Conservation (phyloP, 2,113 vertebrate species). For the Plestiodon gilberti region DNA sequence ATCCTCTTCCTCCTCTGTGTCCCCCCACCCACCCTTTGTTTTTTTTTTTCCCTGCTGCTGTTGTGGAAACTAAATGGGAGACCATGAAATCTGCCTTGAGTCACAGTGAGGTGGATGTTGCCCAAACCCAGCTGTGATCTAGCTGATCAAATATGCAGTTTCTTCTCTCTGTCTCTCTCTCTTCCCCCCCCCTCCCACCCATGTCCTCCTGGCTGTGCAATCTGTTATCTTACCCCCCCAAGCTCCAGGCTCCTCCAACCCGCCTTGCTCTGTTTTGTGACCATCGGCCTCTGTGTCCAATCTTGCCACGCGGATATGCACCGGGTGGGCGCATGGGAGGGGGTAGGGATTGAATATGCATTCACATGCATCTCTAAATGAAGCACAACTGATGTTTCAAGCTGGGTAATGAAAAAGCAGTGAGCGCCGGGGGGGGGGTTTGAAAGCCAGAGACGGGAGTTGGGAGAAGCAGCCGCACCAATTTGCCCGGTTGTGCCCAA, state of each 20-base stretch:
- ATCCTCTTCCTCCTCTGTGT: conserved; percentile 48
- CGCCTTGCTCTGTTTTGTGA: conserved; percentile 23
- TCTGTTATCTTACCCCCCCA: conserved; percentile 9
- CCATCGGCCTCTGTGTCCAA: conserved; percentile 26
- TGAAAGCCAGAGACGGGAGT: background rate
- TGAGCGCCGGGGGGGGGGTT: background rate
- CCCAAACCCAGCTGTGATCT: conserved; percentile 43
- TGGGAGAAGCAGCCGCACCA: conserved; percentile 39
- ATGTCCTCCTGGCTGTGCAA: background rate
- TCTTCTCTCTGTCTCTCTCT: background rate
- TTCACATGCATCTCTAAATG: conserved; percentile 60
- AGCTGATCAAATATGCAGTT: conserved; percentile 31
- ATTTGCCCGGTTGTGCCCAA: conserved; percentile 48
- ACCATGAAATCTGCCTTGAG: conserved; percentile 54
- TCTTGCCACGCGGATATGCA: conserved; percentile 55
- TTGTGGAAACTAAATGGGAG: conserved; percentile 65
- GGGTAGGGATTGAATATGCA: conserved; percentile 58
- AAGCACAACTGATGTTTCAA: conserved; percentile 58
- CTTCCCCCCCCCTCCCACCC: background rate
- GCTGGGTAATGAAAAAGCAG: background rate
- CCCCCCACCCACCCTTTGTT: background rate
- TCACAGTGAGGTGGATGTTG: conserved; percentile 58
- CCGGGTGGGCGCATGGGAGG: background rate
- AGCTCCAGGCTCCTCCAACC: background rate
- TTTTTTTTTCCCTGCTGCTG: background rate